Conservation (phyloP, 1,140 invertebrate genomes). For the Drosophila kanapiae region DNA sequence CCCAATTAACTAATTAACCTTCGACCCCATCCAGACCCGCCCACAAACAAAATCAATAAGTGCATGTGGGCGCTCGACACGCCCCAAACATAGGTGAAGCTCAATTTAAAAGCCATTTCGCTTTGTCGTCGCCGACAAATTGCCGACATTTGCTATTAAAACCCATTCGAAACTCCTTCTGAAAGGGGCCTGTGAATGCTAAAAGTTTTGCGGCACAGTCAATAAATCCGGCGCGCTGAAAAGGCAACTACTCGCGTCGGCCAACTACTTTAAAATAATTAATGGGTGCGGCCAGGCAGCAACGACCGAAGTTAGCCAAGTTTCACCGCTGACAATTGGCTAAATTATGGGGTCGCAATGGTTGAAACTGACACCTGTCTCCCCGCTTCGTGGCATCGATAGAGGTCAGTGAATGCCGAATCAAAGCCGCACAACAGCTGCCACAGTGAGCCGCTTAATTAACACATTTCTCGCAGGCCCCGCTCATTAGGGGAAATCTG, state of each 20-base stretch:
- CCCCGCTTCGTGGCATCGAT: conserved; percentile 3
- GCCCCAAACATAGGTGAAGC: conserved; percentile 55
- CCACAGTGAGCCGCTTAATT: conserved; percentile 64
- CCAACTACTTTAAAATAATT: conserved; percentile 83
- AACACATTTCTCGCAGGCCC: conserved; percentile 55
- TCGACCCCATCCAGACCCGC: conserved; percentile 37
- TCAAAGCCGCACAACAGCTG: conserved; percentile 57
- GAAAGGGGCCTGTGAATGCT: conserved; percentile 23
- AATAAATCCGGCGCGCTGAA: conserved; percentile 72
- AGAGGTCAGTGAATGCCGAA: conserved; percentile 48
- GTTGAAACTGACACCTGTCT: conserved; percentile 34
- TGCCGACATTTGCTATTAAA: conserved; percentile 59
- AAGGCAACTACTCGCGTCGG: conserved; percentile 64
- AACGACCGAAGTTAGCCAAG: conserved; percentile 49
- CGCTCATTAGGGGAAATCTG: conserved; percentile 39
- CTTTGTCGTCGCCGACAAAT: conserved; percentile 73
- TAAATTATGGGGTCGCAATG: conserved; percentile 72
- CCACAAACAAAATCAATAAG: conserved; percentile 67
- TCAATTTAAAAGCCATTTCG: conserved; percentile 73
- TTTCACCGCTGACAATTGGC: conserved; percentile 68
- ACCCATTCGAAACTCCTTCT: conserved; percentile 37
- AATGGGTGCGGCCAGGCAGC: conserved; percentile 73
- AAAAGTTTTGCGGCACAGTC: conserved; percentile 60
- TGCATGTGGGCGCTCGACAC: conserved; percentile 60
- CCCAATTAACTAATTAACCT: conserved; percentile 79